Conservation (phyloP, 2,888 invertebrate genomes). For the Nomada fabriciana region DNA sequence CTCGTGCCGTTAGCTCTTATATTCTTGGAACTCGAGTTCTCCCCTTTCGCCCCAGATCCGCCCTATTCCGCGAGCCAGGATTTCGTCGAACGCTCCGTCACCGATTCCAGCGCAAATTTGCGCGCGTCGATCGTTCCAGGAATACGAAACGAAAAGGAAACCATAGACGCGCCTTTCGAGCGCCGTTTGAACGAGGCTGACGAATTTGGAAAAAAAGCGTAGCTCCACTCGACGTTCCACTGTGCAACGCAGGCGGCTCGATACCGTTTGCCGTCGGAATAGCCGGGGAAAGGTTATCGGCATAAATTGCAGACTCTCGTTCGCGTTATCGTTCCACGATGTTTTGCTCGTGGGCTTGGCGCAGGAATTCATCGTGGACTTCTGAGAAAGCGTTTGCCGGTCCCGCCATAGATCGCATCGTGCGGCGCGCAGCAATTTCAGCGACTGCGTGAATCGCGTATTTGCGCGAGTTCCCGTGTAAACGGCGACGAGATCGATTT, state of each 20-base stretch:
- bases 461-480: background rate
- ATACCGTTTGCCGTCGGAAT: background rate
- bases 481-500: slow-evolving; percentile 13
- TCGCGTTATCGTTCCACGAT: background rate
- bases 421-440: background rate
- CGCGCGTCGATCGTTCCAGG: slow-evolving; percentile 26
- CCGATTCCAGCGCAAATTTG: slow-evolving; percentile 15
- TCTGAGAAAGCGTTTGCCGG: background rate
- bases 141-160: too few species aligned
- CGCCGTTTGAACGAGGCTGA: background rate
- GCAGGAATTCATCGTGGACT: background rate
- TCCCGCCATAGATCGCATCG: background rate
- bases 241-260: too few species aligned
- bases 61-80: background rate
- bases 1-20: slow-evolving; percentile 67
- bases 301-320: background rate
- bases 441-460: slow-evolving; percentile 2
- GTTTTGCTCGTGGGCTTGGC: background rate
- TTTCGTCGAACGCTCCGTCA: slow-evolving; percentile 34
- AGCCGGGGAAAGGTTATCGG: background rate
- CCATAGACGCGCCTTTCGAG: too few species aligned
- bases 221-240: too few species aligned
- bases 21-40: slow-evolving; percentile 52
- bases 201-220: background rate
- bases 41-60: slow-evolving; percentile 6